Base-by-base conservation (phyloP, 1,140 invertebrate species). In the Reticulitermes speratus region DNA sequence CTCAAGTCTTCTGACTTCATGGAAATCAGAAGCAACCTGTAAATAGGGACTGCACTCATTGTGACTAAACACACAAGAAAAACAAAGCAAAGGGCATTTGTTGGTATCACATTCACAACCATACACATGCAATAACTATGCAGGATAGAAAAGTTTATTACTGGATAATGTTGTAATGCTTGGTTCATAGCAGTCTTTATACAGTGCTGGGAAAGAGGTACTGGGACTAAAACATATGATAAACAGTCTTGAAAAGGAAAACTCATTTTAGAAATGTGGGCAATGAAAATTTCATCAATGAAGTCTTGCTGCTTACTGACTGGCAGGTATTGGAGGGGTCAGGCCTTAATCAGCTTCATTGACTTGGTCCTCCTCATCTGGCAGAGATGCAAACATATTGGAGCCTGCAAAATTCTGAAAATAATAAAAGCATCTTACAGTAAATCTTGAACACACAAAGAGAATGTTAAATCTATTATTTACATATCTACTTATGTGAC, bases 381-480 rank as follows among this genome's bases (percentile, higher is more conserved):
- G 52, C 75, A 86, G 75, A 81, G 52, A 81, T 25, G 85, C 85
- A 52, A 52, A 86, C 85, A 82, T 86, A 30, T 86, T 86, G 44
- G 85, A 52, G 32, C 65, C 85, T 16, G 69, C 85, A 82, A 86
- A 86, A 52, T 86, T 86, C 85, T 84, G 85, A 16, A 87, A 82
- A 82, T 11, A 86, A 38, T 16, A 82, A n/a, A 81, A 84, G 83
- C 25, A 84, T 19, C 6, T 30, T 3, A 52, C n/a, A 48, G 30
- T 8, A 84, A 48, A 23, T 44, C 8, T 25, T 44, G 45, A 44
- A 11, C 1, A 44, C n/a, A 83, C 11, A 82, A 82, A 21, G 38
- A 30, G 30, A 82, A 30, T 19, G 38, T 82, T 16, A 1, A 19
- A 23, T 81, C 11, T 11, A 5, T 5, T 81, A n/a, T 38, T 30